Conservation (phyloP, 2,113 vertebrate genomes). For the Phalacrocorax carbo region DNA sequence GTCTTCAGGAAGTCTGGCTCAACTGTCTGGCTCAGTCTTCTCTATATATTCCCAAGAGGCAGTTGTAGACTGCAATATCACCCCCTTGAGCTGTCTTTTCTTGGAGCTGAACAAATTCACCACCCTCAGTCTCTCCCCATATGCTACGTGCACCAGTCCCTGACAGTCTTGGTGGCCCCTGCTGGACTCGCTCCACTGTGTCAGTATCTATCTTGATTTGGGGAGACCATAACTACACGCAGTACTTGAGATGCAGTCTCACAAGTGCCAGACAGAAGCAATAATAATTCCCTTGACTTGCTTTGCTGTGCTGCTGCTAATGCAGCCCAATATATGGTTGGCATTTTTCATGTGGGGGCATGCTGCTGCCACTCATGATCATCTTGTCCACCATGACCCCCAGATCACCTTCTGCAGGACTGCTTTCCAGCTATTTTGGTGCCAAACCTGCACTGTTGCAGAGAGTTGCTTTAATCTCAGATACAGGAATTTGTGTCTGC, state of each 20-base stretch:
- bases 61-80: neutral
- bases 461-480: neutral
- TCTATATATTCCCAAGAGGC: neutral
- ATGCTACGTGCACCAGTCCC: neutral
- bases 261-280: neutral
- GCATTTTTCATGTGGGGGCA: neutral
- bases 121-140: neutral
- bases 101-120: neutral
- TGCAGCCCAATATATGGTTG: neutral
- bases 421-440: neutral
- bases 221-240: neutral
- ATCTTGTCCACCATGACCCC: neutral
- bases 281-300: neutral
- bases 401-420: neutral
- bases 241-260: neutral
- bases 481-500: neutral
- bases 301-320: neutral
- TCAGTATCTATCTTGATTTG: neutral
- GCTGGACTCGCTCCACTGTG: neutral
- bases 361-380: fast-evolving
- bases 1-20: neutral
- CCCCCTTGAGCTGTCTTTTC: neutral
- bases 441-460: neutral
- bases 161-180: neutral
- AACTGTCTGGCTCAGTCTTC: neutral